phyloP scores from a whole-genome alignment of 2,888 invertebrate species.

The Thera obeliscata region DNA sequence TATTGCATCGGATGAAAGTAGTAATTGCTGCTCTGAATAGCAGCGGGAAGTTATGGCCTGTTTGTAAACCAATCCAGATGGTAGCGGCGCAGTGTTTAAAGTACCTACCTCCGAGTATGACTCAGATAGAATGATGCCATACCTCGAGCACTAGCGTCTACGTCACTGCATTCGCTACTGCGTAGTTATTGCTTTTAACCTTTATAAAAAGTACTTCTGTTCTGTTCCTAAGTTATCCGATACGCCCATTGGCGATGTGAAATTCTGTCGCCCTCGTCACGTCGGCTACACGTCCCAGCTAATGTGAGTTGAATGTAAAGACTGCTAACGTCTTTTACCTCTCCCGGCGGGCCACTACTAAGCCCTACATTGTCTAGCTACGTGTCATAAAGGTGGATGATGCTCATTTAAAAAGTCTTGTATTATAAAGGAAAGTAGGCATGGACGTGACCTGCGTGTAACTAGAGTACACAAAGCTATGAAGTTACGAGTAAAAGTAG shows the following conservation, averaged over 20 bases:
- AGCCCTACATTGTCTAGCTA: conserved; percentile 36
- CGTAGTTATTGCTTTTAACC: conserved; percentile 47
- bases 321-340: conserved; percentile 66
- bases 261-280: conserved; percentile 50
- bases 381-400: conserved; percentile 23
- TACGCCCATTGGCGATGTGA: conserved; percentile 33
- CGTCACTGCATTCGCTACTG: conserved; percentile 47
- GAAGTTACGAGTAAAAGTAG: too few relatives aligned
- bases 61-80: conserved; percentile 68
- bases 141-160: conserved; percentile 49
- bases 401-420: conserved; percentile 23
- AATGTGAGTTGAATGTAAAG: conserved; percentile 74
- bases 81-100: conserved; percentile 44
- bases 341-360: conserved; percentile 58
- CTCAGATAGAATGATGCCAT: conserved; percentile 67
- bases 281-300: conserved; percentile 57
- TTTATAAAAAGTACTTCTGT: conserved; percentile 39
- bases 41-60: conserved; percentile 40
- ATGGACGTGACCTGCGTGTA: neutral
- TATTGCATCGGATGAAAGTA: conserved; percentile 23
- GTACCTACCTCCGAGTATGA: conserved; percentile 51
- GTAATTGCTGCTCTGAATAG: conserved; percentile 22
- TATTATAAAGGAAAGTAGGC: neutral
- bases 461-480: neutral
- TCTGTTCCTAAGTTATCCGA: conserved; percentile 27